phyloP scores from a whole-genome alignment of 92 coral and sea anemone species.

The Phymanthus crucifer region DNA sequence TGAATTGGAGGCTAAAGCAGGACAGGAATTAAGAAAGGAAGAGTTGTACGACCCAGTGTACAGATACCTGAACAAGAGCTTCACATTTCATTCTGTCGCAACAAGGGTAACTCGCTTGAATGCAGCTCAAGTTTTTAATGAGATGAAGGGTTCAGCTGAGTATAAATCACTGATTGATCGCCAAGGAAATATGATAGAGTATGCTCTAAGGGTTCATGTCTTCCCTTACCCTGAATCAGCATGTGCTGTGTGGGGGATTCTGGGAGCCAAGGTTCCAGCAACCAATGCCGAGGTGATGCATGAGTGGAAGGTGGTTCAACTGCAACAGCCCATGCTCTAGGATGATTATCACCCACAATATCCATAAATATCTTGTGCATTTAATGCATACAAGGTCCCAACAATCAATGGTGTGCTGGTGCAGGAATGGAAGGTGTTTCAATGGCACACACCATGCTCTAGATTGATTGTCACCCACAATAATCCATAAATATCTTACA shows the following conservation, averaged over 20 bases:
- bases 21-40: slow-evolving; percentile 15
- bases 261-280: slow-evolving; percentile 21
- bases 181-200: slow-evolving; percentile 15
- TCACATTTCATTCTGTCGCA: slow-evolving; percentile 22
- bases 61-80: not conserved
- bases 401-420: too few species aligned
- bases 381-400: not conserved
- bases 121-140: slow-evolving; percentile 19
- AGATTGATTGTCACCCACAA: too few species aligned
- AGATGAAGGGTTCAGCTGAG: slow-evolving; percentile 13
- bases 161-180: slow-evolving; percentile 30
- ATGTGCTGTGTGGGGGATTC: slow-evolving; percentile 31
- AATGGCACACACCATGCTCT: too few species aligned
- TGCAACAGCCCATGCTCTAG: not conserved
- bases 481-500: too few species aligned
- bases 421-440: too few species aligned
- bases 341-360: not conserved
- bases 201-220: slow-evolving; percentile 25
- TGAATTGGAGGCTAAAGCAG: slow-evolving; percentile 32
- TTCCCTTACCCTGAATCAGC: slow-evolving; percentile 43
- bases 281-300: slow-evolving; percentile 10
- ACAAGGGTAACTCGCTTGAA: slow-evolving; percentile 14
- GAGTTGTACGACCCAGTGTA: slow-evolving; percentile 37
- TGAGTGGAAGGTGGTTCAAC: slow-evolving; percentile 23
- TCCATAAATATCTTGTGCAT: not conserved